These are phyloP conservation scores for Gymnarchus niloticus DNA, from an alignment of 2,113 vertebrate species.

Conservation along the genomic window DNA sequence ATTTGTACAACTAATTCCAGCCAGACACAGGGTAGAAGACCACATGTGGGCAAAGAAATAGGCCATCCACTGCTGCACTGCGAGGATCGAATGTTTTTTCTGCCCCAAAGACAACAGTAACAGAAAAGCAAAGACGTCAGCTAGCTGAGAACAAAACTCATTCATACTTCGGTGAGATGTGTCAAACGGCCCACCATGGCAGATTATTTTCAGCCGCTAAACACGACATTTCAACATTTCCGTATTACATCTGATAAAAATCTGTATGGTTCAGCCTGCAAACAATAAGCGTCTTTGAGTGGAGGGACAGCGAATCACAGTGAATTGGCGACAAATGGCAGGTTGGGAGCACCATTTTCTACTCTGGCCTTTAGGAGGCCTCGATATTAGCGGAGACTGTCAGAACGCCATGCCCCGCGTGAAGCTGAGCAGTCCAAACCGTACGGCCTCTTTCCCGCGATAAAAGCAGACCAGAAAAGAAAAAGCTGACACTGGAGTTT, in stretches of 20 bases:
- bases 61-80: background rate
- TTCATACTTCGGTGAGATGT: background rate
- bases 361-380: background rate
- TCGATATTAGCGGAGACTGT: background rate
- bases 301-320: background rate
- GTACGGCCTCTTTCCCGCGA: background rate
- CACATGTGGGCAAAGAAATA: constrained; percentile 6
- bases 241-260: background rate
- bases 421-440: background rate
- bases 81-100: background rate
- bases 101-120: background rate
- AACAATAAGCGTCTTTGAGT: background rate
- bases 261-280: background rate
- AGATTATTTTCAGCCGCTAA: background rate
- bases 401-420: background rate
- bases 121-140: background rate
- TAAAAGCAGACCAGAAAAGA: background rate
- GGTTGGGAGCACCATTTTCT: background rate
- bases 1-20: constrained; percentile 46
- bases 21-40: constrained; percentile 32
- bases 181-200: background rate
- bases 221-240: background rate
- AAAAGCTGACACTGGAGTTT: too few species aligned
- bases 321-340: background rate
- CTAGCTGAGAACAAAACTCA: background rate